Conservation (phyloP, 1,140 invertebrate species). For the Bilobella aurantiaca region DNA sequence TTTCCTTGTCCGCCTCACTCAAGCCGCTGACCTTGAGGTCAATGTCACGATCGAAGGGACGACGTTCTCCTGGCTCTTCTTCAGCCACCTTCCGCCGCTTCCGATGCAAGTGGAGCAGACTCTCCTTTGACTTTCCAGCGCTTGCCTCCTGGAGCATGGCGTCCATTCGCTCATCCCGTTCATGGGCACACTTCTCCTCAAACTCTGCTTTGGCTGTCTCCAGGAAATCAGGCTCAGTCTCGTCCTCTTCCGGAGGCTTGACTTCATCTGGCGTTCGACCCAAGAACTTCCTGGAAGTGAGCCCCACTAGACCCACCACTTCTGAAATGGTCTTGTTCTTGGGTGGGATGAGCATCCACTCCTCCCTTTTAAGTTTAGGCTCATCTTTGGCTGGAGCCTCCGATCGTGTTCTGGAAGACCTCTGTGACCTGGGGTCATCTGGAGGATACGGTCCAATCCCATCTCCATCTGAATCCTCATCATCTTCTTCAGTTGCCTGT, state of each 20-base stretch:
- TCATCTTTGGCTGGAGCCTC: background rate
- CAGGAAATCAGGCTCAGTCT: conserved; percentile 13
- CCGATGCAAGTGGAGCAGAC: conserved; percentile 35
- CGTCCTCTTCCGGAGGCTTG: conserved; percentile 19
- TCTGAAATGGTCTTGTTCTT: conserved; percentile 29
- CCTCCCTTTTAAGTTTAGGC: conserved; percentile 21
- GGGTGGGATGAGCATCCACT: conserved; percentile 35
- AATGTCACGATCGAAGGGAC: conserved; percentile 44
- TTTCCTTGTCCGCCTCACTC: conserved; percentile 44
- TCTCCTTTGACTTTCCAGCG: conserved; percentile 28
- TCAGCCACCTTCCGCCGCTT: conserved; percentile 32
- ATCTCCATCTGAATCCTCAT: conserved; percentile 12
- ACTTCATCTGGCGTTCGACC: conserved; percentile 27
- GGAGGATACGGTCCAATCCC: conserved; percentile 30
- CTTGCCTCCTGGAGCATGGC: conserved; percentile 12
- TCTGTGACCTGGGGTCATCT: conserved; percentile 25
- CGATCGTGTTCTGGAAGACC: background rate
- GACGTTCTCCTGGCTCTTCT: conserved; percentile 37
- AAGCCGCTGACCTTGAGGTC: conserved; percentile 43
- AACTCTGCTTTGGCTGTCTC: conserved; percentile 16
- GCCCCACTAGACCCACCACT: conserved; percentile 12
- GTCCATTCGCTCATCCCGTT: conserved; percentile 22
- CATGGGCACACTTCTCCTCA: conserved; percentile 18
- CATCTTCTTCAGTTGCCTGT: conserved; percentile 3
- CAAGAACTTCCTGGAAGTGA: conserved; percentile 28